These are phyloP conservation scores for Carabus problematicus DNA, from an alignment of 2,888 invertebrate genomes.

Conservation along the genomic window DNA sequence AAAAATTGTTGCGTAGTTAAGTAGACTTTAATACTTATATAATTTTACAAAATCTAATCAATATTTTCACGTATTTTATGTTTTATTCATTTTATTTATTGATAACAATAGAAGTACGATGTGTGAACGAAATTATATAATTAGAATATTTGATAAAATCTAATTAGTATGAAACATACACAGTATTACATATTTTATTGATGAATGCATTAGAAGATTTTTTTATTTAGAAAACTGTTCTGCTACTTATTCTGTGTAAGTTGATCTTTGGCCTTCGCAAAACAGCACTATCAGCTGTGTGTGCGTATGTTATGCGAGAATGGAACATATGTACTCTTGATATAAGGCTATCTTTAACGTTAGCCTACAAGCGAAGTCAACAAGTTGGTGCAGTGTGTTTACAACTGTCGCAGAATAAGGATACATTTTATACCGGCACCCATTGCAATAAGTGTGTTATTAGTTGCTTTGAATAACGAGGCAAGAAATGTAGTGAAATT, in stretches of 20 bases:
- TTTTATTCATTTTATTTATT: too few relatives aligned
- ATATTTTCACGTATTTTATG: too few relatives aligned
- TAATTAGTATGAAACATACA: too few relatives aligned
- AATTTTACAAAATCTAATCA: too few relatives aligned
- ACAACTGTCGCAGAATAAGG: slow-evolving; percentile 13
- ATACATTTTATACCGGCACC: slow-evolving; percentile 18
- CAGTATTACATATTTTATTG: too few relatives aligned
- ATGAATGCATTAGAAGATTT: too few relatives aligned
- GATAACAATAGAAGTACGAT: too few relatives aligned
- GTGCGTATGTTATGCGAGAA: neutral
- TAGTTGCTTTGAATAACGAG: neutral
- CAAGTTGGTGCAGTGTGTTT: slow-evolving; percentile 38
- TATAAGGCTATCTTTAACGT: slow-evolving; percentile 21
- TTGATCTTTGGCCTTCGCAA: slow-evolving; percentile 3
- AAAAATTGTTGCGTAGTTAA: too few relatives aligned
- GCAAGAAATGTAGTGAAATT: slow-evolving; percentile 3
- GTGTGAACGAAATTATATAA: too few relatives aligned
- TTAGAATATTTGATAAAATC: too few relatives aligned
- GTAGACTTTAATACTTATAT: too few relatives aligned
- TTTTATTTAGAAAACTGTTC: too few relatives aligned
- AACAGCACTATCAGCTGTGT: slow-evolving; percentile 7
- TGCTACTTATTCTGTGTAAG: neutral
- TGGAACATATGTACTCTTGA: neutral
- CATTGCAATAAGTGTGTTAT: neutral
- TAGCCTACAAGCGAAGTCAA: slow-evolving; percentile 23